Evolutionary conservation across 2,797 vertebrate genomes (phyloP).

Genomic region (Erithacus rubecula): DNA sequence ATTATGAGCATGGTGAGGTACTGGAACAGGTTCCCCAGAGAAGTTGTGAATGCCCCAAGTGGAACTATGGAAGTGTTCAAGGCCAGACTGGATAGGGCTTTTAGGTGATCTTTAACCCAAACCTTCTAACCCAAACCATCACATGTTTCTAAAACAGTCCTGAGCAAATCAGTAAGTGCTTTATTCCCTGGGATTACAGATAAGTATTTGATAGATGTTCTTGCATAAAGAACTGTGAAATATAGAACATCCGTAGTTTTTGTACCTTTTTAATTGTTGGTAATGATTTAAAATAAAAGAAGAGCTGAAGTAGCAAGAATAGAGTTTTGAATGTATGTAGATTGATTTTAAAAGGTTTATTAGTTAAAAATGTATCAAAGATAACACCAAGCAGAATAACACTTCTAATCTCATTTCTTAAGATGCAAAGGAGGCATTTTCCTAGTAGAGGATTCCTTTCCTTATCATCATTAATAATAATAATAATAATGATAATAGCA

Average conservation of each 20-base stretch:
- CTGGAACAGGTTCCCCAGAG: neutral
- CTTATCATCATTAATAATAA: neutral
- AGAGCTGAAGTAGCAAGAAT: neutral
- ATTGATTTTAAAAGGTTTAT: constrained; percentile 5
- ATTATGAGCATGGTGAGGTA: neutral
- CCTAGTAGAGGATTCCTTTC: neutral
- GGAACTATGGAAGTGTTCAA: neutral
- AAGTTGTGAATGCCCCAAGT: neutral
- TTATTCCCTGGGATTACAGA: neutral
- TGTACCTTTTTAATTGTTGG: neutral
- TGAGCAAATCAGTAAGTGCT: neutral
- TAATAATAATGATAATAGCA: neutral
- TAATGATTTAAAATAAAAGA: neutral
- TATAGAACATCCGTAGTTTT: neutral
- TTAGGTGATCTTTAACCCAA: neutral
- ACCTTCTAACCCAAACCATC: neutral
- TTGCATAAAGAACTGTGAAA: neutral
- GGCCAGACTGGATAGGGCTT: neutral
- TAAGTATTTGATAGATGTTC: neutral
- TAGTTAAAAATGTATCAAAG: constrained; percentile 8
- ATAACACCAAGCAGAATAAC: neutral
- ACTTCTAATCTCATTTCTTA: neutral
- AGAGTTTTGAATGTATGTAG: neutral
- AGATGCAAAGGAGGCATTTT: neutral
- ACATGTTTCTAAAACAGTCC: neutral